These are phyloP conservation scores for Pontoporia blainvillei DNA, from an alignment of 2,113 vertebrate genomes.

Conservation along the genomic window DNA sequence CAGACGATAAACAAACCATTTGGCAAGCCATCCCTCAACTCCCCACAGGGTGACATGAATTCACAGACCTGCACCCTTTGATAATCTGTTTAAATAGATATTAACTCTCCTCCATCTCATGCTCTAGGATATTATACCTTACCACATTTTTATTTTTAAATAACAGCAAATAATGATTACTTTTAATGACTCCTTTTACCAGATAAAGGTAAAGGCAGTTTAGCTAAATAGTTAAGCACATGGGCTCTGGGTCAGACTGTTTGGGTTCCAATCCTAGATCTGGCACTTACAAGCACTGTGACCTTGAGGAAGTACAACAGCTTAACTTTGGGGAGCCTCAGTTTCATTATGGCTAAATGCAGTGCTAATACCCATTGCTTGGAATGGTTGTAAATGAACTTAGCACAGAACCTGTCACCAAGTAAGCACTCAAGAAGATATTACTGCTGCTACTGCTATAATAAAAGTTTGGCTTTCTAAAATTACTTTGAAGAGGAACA, in stretches of 20 bases:
- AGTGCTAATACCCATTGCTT: neutral
- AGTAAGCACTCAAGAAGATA: neutral
- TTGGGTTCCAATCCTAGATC: neutral
- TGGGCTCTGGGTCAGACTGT: neutral
- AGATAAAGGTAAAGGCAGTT: neutral
- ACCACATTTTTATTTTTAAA: neutral
- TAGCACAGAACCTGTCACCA: neutral
- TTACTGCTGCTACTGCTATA: neutral
- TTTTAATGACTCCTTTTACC: neutral
- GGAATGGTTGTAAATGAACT: neutral
- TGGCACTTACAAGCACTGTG: neutral
- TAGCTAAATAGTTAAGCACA: neutral
- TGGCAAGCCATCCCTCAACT: neutral
- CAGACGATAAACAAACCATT: neutral
- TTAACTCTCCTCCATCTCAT: neutral
- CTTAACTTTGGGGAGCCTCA: neutral
- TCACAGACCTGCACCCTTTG: neutral
- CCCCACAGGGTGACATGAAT: neutral
- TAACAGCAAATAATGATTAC: neutral
- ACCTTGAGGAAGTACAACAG: neutral
- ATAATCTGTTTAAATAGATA: neutral
- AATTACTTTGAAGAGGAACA: neutral
- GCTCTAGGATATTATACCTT: neutral
- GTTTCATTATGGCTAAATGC: neutral
- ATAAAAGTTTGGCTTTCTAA: neutral